Evolutionary conservation across 2,888 invertebrate genomes (phyloP).

Genomic region (Ommatoiulus sabulosus): DNA sequence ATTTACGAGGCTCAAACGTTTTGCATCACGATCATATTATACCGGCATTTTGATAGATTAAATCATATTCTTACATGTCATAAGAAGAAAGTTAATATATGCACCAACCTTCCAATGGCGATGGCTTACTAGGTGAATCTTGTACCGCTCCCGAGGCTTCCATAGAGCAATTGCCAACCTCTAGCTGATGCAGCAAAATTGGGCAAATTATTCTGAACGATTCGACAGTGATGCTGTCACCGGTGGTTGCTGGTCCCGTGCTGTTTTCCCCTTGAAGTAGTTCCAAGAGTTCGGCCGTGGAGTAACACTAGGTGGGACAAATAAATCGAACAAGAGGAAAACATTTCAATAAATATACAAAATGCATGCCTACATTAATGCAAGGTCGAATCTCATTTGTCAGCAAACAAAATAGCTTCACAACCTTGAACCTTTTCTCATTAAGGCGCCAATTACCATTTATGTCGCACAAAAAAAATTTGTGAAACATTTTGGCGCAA

Average conservation of each 20-base stretch:
- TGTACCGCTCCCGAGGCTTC: background rate
- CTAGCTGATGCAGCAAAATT: constrained; percentile 53
- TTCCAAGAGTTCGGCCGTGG: constrained; percentile 9
- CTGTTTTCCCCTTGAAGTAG: background rate
- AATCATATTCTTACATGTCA: too few species aligned
- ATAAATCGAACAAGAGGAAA: constrained; percentile 7
- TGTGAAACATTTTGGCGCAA: too few species aligned
- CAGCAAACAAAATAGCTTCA: background rate
- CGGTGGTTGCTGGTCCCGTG: background rate
- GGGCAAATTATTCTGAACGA: constrained; percentile 27
- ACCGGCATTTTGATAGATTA: too few species aligned
- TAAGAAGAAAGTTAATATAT: too few species aligned
- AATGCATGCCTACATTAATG: background rate
- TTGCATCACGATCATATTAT: too few species aligned
- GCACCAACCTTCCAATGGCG: constrained; percentile 53
- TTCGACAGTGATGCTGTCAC: background rate
- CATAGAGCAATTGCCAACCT: constrained; percentile 9
- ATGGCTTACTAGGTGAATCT: background rate
- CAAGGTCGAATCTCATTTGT: background rate
- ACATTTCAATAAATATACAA: constrained; percentile 1
- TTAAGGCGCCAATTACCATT: too few species aligned
- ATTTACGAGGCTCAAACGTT: too few species aligned
- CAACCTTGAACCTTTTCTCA: background rate
- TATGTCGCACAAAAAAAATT: too few species aligned
- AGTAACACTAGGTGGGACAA: background rate